Conservation (phyloP, 1,140 invertebrate genomes). For the Penaeus chinensis region DNA sequence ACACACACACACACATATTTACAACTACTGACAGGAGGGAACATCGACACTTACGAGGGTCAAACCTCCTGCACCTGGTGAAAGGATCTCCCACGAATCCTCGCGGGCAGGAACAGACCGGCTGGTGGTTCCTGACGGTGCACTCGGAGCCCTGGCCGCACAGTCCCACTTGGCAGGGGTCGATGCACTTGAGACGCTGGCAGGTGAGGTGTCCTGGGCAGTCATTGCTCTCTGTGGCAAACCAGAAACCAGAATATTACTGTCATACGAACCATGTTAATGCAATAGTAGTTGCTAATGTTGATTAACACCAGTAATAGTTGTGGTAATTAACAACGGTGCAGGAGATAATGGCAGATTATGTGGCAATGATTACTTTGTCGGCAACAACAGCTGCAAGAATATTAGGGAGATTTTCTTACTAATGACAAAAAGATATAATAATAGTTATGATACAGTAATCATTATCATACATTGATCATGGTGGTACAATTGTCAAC, state of each 20-base stretch:
- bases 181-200: slow-evolving; percentile 84
- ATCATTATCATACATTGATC: too few relatives aligned
- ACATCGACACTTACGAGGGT: slow-evolving; percentile 42
- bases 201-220: slow-evolving; percentile 83
- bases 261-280: background rate
- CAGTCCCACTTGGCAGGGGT: slow-evolving; percentile 78
- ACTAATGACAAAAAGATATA: too few relatives aligned
- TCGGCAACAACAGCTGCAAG: too few relatives aligned
- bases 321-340: too few relatives aligned
- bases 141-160: slow-evolving; percentile 84
- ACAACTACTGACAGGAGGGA: background rate
- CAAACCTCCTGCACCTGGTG: slow-evolving; percentile 53
- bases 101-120: slow-evolving; percentile 79
- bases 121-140: slow-evolving; percentile 79
- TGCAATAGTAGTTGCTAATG: too few relatives aligned
- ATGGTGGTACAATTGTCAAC: too few relatives aligned
- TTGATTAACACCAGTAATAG: too few relatives aligned
- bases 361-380: too few relatives aligned
- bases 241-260: background rate
- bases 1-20: background rate
- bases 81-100: slow-evolving; percentile 85
- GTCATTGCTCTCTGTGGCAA: slow-evolving; percentile 72
- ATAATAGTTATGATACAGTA: too few relatives aligned
- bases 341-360: too few relatives aligned
- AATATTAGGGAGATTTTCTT: too few relatives aligned